Percentiles rank a stretch among this genome's conserved stretches.
Evolutionary conservation across 2,113 vertebrate species (phyloP).

Genomic region (Rhinopithecus roxellana): DNA sequence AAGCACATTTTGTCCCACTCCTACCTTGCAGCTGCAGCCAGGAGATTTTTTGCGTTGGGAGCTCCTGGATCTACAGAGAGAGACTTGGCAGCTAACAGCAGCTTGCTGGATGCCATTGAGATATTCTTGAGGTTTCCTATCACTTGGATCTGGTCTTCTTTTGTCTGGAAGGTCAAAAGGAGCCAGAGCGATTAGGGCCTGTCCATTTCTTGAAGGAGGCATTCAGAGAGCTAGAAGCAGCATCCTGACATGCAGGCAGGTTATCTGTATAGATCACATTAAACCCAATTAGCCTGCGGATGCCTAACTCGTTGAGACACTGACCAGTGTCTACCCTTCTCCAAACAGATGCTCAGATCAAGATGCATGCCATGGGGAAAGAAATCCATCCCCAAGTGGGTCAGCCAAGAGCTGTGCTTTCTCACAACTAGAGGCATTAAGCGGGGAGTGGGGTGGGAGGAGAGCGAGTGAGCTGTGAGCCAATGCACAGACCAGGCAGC

Average conservation of each 20-base stretch:
- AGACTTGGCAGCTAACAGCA: constrained; percentile 97
- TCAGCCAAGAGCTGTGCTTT: constrained; percentile 59
- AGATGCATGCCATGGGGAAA: neutral
- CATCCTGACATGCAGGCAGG: neutral
- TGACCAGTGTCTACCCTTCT: neutral
- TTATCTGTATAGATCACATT: neutral
- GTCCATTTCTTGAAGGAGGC: neutral
- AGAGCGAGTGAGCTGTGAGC: fast-evolving
- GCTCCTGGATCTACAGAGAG: constrained; percentile 98
- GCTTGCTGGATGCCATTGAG: constrained; percentile 99
- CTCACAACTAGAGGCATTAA: neutral
- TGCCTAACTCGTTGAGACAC: neutral
- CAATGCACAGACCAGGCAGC: neutral
- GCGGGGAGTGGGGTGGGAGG: fast-evolving
- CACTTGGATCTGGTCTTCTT: constrained; percentile 99
- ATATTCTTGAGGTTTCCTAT: constrained; percentile 99
- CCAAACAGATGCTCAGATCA: constrained; percentile 61
- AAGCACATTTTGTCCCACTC: neutral
- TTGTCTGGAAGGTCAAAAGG: constrained; percentile 86
- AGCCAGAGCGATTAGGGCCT: neutral
- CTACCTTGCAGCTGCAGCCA: constrained; percentile 97
- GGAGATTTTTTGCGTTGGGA: constrained; percentile 97
- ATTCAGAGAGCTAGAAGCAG: neutral
- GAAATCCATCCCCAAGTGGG: constrained; percentile 33
- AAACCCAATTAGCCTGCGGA: neutral